Evolutionary conservation across 2,888 invertebrate species (phyloP), one percentile per base, ranked within the genome.

Genomic region (Phania funesta): DNA sequence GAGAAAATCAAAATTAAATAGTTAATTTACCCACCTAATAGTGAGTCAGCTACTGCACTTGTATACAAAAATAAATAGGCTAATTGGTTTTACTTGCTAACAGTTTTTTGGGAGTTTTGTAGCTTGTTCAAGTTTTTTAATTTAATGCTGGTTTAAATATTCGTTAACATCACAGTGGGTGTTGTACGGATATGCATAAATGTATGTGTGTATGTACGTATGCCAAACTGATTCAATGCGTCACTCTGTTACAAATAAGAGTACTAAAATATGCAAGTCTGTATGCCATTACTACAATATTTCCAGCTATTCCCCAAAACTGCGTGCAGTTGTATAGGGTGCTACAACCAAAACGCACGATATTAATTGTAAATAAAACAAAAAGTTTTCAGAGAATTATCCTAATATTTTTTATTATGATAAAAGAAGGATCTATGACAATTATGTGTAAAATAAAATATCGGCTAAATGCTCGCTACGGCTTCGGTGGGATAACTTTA

Each of bases 121-220:
- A 29, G 35, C 29, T 41, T 6, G 54, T 58, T 26, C 35, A 56
- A 20, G 8, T 60, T 71, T 80, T 71, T 76, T 67, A 62, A 71
- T 68, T 68, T 64, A 68, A 58, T 44, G 46, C 60, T 68, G 58
- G 62, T 56, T 32, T 32, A 56, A 68, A 73, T 68, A 74, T 64
- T 74, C 73, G 73, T 77, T 82, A 68, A 77, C 48, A 56, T 50
- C 77, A 64, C 81, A 74, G 74, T 82, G 77, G 81, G 81, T 77
- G 81, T 62, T 70, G 62, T 54, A 20, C 4, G 44, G 16, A 18
- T 13, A 29, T 54, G 38, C 9, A 65, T 56, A 18, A n/a, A n/a
- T n/a, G n/a, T n/a, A n/a, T n/a, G n/a, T n/a, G n/a, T n/a, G n/a
- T n/a, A n/a, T n/a, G n/a, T n/a, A n/a, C 2, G 35, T 2, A 38